phyloP scores from a whole-genome alignment of 2,888 invertebrate species.

The Xestia xanthographa region DNA sequence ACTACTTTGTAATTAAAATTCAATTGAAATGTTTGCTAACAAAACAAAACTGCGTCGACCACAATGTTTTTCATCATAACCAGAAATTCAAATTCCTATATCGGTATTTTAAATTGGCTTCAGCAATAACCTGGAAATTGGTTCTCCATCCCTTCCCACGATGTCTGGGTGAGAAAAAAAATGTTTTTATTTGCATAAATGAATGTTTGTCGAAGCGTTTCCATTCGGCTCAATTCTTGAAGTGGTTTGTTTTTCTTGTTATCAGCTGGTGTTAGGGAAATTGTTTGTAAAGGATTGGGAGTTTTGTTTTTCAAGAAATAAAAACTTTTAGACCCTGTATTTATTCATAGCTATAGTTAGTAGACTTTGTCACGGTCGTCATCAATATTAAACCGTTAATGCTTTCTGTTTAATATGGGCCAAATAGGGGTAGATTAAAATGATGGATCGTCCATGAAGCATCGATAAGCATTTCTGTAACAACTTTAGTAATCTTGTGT shows the following conservation, averaged over 20 bases:
- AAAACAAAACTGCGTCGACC: conserved; percentile 3
- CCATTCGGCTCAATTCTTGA: conserved; percentile 36
- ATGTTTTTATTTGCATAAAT: conserved; percentile 69
- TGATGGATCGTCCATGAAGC: not conserved
- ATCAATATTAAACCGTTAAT: not conserved
- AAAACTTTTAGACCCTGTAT: not conserved
- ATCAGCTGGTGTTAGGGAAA: conserved; percentile 4
- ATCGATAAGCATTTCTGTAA: not conserved
- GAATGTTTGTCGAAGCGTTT: conserved; percentile 63
- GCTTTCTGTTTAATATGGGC: not conserved
- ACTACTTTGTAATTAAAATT: conserved; percentile 20
- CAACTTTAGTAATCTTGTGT: not conserved
- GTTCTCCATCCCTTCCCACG: conserved; percentile 53
- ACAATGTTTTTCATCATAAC: conserved; percentile 17
- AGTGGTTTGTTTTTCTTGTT: conserved; percentile 48
- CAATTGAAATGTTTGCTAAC: conserved; percentile 5
- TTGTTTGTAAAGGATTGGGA: conserved; percentile 13
- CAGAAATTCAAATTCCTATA: conserved; percentile 48
- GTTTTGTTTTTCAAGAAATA: not conserved
- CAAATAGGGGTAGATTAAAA: not conserved
- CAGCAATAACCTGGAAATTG: conserved; percentile 67
- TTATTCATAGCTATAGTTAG: not conserved
- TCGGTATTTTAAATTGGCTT: conserved; percentile 59
- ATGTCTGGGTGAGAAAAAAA: conserved; percentile 64
- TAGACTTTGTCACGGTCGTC: not conserved